Percentiles rank a stretch among this genome's conserved stretches.
phyloP scores from a whole-genome alignment of 2,797 vertebrate genomes.

The Neostethus bicornis region DNA sequence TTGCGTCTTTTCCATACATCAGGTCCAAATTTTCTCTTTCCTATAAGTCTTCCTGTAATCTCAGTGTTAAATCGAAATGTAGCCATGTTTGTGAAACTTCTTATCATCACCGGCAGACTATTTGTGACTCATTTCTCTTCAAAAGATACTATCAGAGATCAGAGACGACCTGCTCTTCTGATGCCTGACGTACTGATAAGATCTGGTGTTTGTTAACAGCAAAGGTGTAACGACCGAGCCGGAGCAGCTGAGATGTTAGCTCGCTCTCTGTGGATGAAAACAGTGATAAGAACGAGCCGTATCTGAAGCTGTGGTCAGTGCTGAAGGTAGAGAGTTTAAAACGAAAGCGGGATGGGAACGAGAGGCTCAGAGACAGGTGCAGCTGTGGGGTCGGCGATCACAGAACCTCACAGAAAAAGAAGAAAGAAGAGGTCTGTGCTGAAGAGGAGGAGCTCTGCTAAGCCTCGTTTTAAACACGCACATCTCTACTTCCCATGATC shows the following conservation, averaged over 20 bases:
- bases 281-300: conserved; percentile 13
- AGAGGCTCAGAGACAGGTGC: conserved; percentile 71
- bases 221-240: not conserved
- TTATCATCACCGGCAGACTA: not conserved
- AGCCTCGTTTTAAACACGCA: conserved; percentile 61
- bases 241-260: conserved; percentile 12
- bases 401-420: conserved; percentile 22
- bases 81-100: not conserved
- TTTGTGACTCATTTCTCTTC: not conserved
- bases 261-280: conserved; percentile 27
- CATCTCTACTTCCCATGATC: conserved; percentile 70
- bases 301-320: conserved; percentile 39
- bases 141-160: not conserved
- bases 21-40: not conserved
- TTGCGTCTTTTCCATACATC: too few species aligned
- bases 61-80: not conserved
- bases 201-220: not conserved
- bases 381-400: conserved; percentile 39
- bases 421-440: conserved; percentile 11
- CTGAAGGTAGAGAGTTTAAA: conserved; percentile 56
- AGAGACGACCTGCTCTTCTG: not conserved
- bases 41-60: not conserved
- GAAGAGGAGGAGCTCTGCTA: conserved; percentile 29
- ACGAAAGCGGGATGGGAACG: conserved; percentile 38
- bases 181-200: not conserved